A percentile compares a stretch with the other conserved stretches of the same genome.
Conservation (phyloP, 1,140 invertebrate species). For the Samia ricini region DNA sequence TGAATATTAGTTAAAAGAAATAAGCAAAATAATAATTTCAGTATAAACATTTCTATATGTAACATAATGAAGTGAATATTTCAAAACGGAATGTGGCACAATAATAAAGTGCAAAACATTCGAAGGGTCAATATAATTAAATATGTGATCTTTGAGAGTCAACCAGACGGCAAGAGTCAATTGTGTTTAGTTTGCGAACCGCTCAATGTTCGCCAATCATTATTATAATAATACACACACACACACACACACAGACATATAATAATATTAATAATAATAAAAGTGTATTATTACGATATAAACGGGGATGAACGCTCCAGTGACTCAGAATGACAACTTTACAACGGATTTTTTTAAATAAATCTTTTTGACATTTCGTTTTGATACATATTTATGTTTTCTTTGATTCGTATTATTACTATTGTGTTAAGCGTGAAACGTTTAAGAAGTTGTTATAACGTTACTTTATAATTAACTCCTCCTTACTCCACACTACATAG, state of each 20-base stretch:
- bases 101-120: constrained; percentile 54
- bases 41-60: no score
- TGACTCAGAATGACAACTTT: constrained; percentile 65
- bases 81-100: constrained; percentile 38
- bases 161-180: constrained; percentile 69
- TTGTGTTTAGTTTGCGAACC: constrained; percentile 65
- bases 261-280: constrained; percentile 50
- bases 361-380: no score
- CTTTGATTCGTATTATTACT: constrained; percentile 42
- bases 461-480: no score
- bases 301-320: constrained; percentile 69
- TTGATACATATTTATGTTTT: constrained; percentile 41
- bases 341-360: constrained; percentile 62
- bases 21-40: no score
- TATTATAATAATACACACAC: constrained; percentile 48
- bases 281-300: constrained; percentile 58
- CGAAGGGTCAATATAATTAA: constrained; percentile 65
- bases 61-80: background rate
- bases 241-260: constrained; percentile 48
- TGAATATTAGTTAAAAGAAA: no score
- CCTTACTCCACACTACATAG: no score
- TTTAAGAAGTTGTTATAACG: background rate
- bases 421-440: constrained; percentile 24
- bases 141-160: constrained; percentile 56
- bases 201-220: constrained; percentile 50